Percentiles rank a stretch among this genome's conserved stretches.
Conservation (phyloP, 2,113 vertebrate species). For the Porphyrio hochstetteri region DNA sequence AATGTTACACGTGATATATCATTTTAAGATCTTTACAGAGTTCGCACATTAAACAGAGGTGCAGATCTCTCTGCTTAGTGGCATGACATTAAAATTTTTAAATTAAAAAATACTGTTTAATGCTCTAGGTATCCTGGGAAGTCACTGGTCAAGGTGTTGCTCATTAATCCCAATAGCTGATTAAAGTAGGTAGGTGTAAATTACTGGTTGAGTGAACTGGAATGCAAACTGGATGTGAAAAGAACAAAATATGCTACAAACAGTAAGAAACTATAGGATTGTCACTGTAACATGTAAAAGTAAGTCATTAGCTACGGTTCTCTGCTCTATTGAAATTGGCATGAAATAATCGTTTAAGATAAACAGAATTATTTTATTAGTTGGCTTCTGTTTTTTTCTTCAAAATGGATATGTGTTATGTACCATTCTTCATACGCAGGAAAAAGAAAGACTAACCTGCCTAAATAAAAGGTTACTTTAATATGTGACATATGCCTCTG, state of each 20-base stretch:
- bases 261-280: background rate
- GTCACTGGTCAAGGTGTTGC: background rate
- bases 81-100: background rate
- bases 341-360: background rate
- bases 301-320: background rate
- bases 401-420: background rate
- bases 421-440: background rate
- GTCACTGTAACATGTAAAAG: background rate
- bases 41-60: background rate
- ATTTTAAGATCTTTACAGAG: background rate
- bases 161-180: background rate
- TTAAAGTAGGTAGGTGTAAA: background rate
- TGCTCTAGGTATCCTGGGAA: background rate
- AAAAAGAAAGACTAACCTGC: background rate
- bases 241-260: background rate
- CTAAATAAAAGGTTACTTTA: background rate
- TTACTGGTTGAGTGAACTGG: background rate
- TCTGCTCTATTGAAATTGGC: background rate
- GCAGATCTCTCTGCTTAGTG: background rate
- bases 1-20: background rate
- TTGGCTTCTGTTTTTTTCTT: background rate
- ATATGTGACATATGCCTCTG: background rate
- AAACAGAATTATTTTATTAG: background rate
- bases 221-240: background rate
- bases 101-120: background rate